These are phyloP conservation scores for Hoplostethus mediterraneus DNA, from an alignment of 2,797 vertebrate genomes.

Conservation along the genomic window DNA sequence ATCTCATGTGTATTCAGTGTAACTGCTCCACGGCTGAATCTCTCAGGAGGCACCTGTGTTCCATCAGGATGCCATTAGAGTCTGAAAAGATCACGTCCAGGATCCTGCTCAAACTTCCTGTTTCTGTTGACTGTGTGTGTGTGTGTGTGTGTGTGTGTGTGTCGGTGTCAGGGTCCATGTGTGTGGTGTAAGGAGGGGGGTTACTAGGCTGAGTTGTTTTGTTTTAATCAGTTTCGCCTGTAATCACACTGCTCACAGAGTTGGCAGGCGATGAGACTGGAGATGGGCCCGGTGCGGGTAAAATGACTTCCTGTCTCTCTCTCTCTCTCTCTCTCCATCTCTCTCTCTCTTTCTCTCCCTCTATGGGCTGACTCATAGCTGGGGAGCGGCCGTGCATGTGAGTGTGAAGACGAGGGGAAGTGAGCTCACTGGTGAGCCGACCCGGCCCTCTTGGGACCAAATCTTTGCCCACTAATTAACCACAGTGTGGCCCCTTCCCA, in stretches of 20 bases:
- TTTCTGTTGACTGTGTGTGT: conserved; percentile 59
- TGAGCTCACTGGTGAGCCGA: conserved; percentile 81
- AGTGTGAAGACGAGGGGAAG: conserved; percentile 82
- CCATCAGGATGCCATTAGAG: conserved; percentile 80
- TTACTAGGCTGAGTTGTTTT: conserved; percentile 70
- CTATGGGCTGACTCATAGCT: conserved; percentile 75
- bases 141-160: conserved; percentile 38
- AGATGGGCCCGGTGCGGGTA: conserved; percentile 74
- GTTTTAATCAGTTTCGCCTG: conserved; percentile 84
- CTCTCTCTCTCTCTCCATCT: conserved; percentile 44
- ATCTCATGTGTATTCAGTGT: conserved; percentile 67
- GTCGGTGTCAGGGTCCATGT: conserved; percentile 52
- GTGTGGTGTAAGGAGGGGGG: conserved; percentile 32
- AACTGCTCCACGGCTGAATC: conserved; percentile 50
- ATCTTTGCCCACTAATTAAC: conserved; percentile 79
- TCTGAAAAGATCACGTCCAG: conserved; percentile 73
- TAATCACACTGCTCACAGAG: conserved; percentile 75
- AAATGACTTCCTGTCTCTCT: conserved; percentile 81
- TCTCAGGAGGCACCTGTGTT: conserved; percentile 81
- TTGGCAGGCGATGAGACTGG: conserved; percentile 79
- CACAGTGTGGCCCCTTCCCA: conserved; percentile 72
- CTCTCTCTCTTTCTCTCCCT: conserved; percentile 44
- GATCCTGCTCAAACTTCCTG: conserved; percentile 74
- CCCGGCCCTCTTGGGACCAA: conserved; percentile 70
- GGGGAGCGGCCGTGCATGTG: conserved; percentile 76